phyloP scores from a whole-genome alignment of 1,140 invertebrate genomes.

The Phenacoccus solenopsis region DNA sequence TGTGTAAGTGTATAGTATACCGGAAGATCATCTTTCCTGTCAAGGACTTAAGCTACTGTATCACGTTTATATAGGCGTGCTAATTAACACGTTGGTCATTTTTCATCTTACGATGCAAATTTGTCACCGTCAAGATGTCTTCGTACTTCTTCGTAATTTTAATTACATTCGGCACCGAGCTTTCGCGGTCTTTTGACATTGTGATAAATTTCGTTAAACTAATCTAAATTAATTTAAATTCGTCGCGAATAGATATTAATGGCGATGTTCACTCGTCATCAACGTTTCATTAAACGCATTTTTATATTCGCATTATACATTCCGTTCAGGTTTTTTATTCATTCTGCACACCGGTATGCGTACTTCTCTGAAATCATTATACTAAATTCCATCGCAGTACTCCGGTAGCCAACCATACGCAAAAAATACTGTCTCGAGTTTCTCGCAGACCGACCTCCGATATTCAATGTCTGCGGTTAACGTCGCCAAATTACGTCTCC shows the following conservation, averaged over 20 bases:
- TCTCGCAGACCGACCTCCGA: too few species aligned
- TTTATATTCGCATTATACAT: neutral
- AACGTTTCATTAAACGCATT: neutral
- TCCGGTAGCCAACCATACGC: too few species aligned
- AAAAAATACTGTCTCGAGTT: too few species aligned
- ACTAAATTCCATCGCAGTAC: neutral
- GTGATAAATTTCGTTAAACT: constrained; percentile 9
- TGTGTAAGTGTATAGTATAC: too few species aligned
- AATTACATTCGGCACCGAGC: neutral
- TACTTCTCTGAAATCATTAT: neutral
- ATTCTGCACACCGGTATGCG: neutral
- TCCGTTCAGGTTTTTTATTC: neutral
- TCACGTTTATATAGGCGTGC: neutral
- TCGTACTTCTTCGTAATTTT: neutral
- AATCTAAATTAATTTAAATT: constrained; percentile 1
- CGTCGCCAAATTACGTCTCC: too few species aligned
- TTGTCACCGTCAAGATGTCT: neutral
- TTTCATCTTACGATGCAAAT: neutral
- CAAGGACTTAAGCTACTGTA: neutral
- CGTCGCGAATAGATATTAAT: constrained; percentile 10
- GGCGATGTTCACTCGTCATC: neutral
- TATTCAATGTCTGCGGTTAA: too few species aligned
- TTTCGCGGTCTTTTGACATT: neutral
- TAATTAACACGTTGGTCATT: neutral
- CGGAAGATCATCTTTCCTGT: neutral